A percentile compares a stretch with the other conserved stretches of the same genome.
Conservation (phyloP, 2,113 vertebrate genomes). For the Stomatorhinus ivindoensis region DNA sequence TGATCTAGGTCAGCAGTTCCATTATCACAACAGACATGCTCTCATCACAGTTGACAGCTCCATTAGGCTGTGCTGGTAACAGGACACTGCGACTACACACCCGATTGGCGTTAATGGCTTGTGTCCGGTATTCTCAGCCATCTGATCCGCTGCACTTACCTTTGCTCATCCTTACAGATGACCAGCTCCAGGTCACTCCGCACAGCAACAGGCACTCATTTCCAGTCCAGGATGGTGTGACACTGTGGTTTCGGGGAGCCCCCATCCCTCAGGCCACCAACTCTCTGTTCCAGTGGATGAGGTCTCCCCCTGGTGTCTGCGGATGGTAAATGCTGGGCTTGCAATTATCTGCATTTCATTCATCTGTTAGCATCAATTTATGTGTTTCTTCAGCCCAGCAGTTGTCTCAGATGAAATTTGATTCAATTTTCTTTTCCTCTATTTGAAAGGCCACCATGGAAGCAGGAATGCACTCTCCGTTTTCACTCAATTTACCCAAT, state of each 20-base stretch:
- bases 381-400: not conserved
- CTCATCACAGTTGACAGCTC: not conserved
- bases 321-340: not conserved
- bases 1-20: not conserved
- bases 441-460: slow-evolving; percentile 5
- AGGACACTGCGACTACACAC: not conserved
- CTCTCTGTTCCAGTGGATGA: slow-evolving; percentile 37
- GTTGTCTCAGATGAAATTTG: not conserved
- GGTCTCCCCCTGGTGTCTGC: not conserved
- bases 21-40: not conserved
- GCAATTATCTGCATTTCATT: not conserved
- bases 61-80: not conserved
- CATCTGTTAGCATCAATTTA: not conserved
- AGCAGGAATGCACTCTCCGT: slow-evolving; percentile 39
- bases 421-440: not conserved
- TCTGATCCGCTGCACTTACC: not conserved
- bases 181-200: slow-evolving; percentile 52
- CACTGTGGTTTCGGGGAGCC: slow-evolving; percentile 51
- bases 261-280: slow-evolving; percentile 54
- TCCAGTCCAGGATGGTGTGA: slow-evolving; percentile 53
- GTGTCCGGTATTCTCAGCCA: not conserved
- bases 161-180: slow-evolving; percentile 3
- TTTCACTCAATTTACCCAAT: slow-evolving; percentile 41
- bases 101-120: not conserved
- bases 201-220: slow-evolving; percentile 43